Evolutionary conservation across 2,797 vertebrate genomes (phyloP).

Genomic region (Aeoliscus strigatus): DNA sequence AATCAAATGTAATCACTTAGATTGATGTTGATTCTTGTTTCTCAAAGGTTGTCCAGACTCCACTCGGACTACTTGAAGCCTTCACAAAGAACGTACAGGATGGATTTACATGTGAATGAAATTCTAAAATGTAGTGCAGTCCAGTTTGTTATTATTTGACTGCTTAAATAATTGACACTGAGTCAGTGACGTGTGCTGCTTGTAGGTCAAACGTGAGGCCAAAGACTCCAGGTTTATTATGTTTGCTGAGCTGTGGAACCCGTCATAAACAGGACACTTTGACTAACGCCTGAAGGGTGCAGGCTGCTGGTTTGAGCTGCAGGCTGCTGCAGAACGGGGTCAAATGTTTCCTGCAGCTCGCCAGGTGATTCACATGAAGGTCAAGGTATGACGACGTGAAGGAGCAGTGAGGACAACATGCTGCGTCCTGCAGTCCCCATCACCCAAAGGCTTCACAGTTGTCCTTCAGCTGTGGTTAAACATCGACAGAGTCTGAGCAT

Average conservation of each 20-base stretch:
- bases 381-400: constrained; percentile 7
- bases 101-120: too few relatives aligned
- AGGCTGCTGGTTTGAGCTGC: background rate
- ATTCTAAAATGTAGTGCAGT: too few relatives aligned
- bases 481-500: constrained; percentile 18
- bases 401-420: constrained; percentile 7
- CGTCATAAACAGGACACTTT: background rate
- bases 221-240: background rate
- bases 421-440: constrained; percentile 11
- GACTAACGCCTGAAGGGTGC: too few relatives aligned
- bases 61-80: too few relatives aligned
- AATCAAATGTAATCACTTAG: too few relatives aligned
- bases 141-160: too few relatives aligned
- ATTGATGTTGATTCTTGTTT: too few relatives aligned
- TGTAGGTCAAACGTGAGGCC: background rate
- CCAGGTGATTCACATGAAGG: constrained; percentile 11
- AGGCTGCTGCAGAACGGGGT: background rate
- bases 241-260: background rate
- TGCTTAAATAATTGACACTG: too few relatives aligned
- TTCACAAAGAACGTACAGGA: too few relatives aligned
- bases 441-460: constrained; percentile 15
- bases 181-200: too few relatives aligned
- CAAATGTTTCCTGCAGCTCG: constrained; percentile 3
- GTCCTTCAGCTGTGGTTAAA: constrained; percentile 11
- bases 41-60: too few relatives aligned